Conservation (phyloP, 2,888 invertebrate species). For the Idaea straminata region DNA sequence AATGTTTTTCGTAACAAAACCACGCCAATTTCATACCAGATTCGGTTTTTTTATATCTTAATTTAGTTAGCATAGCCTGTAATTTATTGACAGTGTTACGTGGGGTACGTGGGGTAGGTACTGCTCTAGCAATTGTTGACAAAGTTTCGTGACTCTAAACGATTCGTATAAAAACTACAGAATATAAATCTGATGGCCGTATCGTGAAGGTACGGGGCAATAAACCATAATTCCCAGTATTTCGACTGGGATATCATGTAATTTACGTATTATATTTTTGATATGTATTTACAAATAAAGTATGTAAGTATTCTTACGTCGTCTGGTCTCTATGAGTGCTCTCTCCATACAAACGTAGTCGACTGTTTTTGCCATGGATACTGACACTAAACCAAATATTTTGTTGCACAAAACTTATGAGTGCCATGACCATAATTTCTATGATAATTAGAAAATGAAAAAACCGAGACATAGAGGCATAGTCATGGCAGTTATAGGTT, state of each 20-base stretch:
- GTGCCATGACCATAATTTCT: no score
- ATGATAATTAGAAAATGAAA: no score
- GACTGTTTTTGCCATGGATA: no score
- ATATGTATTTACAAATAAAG: no score
- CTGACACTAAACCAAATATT: no score
- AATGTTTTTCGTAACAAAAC: background rate
- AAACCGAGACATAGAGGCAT: no score
- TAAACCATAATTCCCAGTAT: background rate
- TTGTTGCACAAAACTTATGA: no score
- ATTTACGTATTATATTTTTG: background rate
- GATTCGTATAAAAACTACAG: constrained; percentile 16
- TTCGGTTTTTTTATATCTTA: background rate
- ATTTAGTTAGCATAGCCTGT: background rate
- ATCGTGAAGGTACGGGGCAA: constrained; percentile 12
- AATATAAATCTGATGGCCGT: constrained; percentile 22
- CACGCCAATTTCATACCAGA: background rate
- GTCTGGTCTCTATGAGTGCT: no score
- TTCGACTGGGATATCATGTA: background rate
- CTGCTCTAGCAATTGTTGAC: constrained; percentile 4
- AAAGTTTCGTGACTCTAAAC: constrained; percentile 20
- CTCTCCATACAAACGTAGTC: no score
- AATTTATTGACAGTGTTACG: background rate
- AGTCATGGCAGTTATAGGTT: no score
- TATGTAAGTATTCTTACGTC: no score
- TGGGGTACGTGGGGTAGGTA: background rate